Evolutionary conservation across 2,113 vertebrate genomes (phyloP).

Genomic region (Dissostichus mawsoni): DNA sequence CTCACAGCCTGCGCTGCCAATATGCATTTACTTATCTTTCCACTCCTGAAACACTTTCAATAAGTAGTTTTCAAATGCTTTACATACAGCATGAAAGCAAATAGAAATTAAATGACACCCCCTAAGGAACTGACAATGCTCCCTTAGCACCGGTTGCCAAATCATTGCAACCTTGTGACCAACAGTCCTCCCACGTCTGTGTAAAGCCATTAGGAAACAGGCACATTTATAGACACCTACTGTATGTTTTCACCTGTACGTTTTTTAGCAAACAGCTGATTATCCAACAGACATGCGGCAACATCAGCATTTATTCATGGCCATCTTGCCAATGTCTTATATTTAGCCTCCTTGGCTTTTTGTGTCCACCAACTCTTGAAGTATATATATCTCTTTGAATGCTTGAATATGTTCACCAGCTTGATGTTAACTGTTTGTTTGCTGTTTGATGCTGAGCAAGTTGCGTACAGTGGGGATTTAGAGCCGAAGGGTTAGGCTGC

Average conservation of each 20-base stretch:
- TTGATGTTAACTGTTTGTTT: not conserved
- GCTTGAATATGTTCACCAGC: not conserved
- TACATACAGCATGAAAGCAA: not conserved
- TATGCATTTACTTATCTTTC: constrained; percentile 14
- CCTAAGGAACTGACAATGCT: not conserved
- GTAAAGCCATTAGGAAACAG: not conserved
- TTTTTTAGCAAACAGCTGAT: not conserved
- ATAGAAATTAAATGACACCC: not conserved
- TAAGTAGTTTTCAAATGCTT: not conserved
- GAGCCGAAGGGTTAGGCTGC: no score
- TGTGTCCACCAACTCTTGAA: not conserved
- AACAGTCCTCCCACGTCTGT: not conserved
- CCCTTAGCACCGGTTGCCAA: not conserved
- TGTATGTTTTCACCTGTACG: no score
- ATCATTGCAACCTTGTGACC: not conserved
- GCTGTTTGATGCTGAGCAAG: not conserved
- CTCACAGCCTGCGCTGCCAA: constrained; percentile 12
- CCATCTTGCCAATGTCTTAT: not conserved
- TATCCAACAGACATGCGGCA: not conserved
- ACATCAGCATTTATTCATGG: not conserved
- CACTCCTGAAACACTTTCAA: not conserved
- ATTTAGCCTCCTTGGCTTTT: not conserved
- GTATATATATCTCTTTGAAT: not conserved
- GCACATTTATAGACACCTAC: no score
- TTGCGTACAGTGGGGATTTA: no score